These are phyloP conservation scores for Zalophus californianus DNA, from an alignment of 2,797 vertebrate species.

Conservation along the genomic window DNA sequence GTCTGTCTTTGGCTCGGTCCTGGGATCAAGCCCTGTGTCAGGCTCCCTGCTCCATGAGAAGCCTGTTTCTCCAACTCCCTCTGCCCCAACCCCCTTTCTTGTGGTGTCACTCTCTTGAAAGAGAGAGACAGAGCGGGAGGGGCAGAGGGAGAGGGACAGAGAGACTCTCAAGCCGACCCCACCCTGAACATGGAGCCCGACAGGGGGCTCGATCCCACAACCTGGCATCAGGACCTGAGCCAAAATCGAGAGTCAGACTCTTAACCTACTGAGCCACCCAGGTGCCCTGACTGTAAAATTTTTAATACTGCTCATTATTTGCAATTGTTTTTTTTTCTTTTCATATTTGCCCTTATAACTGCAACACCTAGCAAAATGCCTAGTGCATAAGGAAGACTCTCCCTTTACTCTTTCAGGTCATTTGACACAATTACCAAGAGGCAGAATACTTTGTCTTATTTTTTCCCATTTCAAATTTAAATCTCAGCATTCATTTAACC, in stretches of 20 bases:
- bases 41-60: not conserved
- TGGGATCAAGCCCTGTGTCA: not conserved
- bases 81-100: not conserved
- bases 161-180: not conserved
- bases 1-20: not conserved
- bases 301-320: not conserved
- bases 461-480: slow-evolving; percentile 18
- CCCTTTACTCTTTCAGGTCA: not conserved
- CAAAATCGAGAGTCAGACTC: not conserved
- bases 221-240: not conserved
- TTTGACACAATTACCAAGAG: not conserved
- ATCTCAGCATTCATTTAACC: not conserved
- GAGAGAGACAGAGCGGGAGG: not conserved
- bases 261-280: not conserved
- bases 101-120: not conserved
- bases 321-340: slow-evolving; percentile 13
- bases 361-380: not conserved
- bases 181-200: accelerated
- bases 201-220: not conserved
- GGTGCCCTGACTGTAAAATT: not conserved
- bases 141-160: not conserved
- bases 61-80: not conserved
- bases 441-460: not conserved
- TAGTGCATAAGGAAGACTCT: not conserved
- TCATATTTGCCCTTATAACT: not conserved